These are phyloP conservation scores for Sussaba pulchella DNA, from an alignment of 2,888 invertebrate genomes.

Conservation along the genomic window DNA sequence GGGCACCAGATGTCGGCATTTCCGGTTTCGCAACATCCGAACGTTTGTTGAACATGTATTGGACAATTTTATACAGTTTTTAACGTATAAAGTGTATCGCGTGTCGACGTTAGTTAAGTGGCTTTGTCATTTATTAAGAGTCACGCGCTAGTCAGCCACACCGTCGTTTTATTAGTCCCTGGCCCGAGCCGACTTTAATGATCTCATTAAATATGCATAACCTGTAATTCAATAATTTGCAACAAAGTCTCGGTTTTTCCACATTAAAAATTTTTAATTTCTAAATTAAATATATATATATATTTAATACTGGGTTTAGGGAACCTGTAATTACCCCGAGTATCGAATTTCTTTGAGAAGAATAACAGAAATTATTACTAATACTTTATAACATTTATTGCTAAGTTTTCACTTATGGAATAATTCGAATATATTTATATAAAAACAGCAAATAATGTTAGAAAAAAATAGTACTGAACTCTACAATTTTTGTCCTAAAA, in stretches of 20 bases:
- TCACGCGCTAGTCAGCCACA: constrained; percentile 37
- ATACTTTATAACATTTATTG: too few species aligned
- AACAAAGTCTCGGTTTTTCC: constrained; percentile 42
- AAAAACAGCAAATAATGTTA: too few species aligned
- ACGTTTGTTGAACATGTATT: neutral
- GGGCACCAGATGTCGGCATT: neutral
- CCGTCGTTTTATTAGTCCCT: neutral
- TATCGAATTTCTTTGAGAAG: too few species aligned
- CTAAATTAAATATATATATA: too few species aligned
- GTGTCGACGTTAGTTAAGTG: constrained; percentile 50
- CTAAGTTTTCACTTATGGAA: too few species aligned
- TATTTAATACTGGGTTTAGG: too few species aligned
- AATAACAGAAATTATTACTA: too few species aligned
- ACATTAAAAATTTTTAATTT: constrained; percentile 15
- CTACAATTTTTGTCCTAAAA: too few species aligned
- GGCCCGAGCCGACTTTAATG: constrained; percentile 35
- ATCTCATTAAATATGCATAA: constrained; percentile 52
- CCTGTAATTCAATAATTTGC: constrained; percentile 55
- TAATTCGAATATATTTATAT: too few species aligned
- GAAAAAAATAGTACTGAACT: too few species aligned
- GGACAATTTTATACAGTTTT: constrained; percentile 19
- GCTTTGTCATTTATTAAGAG: constrained; percentile 53
- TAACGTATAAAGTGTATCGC: constrained; percentile 29
- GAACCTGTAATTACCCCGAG: too few species aligned
- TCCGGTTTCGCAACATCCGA: neutral